Evolutionary conservation across 92 coral and sea anemone species (phyloP), one percentile per base, ranked within the genome.

Genomic region (Epizoanthus stellaris): DNA sequence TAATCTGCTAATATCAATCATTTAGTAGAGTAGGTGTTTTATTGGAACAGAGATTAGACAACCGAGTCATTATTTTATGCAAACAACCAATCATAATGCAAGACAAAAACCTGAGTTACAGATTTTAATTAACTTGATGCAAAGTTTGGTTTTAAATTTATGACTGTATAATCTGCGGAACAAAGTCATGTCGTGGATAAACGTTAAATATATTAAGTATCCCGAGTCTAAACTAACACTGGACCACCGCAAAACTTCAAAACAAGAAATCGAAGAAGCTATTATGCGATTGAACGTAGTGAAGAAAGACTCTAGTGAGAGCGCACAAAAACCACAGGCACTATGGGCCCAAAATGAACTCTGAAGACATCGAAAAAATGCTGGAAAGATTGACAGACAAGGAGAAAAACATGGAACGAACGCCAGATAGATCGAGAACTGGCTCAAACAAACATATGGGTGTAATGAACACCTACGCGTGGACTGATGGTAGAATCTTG

Each of bases 401-500:
- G 79, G 95, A 92, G 11, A 90, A 71, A 11, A 92, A 89, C 65
- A 15, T 86, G 70, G 73, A 82, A 3, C 91, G 75, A 8, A 92
- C 93, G 2, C 93, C 95, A 0, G 95, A 92, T 20, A 85, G 91
- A 73, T 87, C 77, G 36, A 70, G 95, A 76, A 86, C 92, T 60
- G 90, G 93, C 15, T 85, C 87, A 5, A 56, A 86, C 53, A 76
- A 84, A 58, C 81, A 87, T 63, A 82, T 92, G 75, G 91, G 90
- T n/a, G 68, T 90, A 6, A 92, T 95, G 0, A 94, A 90, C 70
- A 87, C 95, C 1, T 94, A 93, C 42, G 98, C 98, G 1, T 95
- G 98, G 98, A 88, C 60, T 9, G 63, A 91, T 70, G 95, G 93
- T 5, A 34, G 81, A 23, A 75, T 87, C 4, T 56, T 91, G 39